Base-by-base conservation (phyloP, 2,888 invertebrate genomes). In the Chrysotoxum bicinctum region DNA sequence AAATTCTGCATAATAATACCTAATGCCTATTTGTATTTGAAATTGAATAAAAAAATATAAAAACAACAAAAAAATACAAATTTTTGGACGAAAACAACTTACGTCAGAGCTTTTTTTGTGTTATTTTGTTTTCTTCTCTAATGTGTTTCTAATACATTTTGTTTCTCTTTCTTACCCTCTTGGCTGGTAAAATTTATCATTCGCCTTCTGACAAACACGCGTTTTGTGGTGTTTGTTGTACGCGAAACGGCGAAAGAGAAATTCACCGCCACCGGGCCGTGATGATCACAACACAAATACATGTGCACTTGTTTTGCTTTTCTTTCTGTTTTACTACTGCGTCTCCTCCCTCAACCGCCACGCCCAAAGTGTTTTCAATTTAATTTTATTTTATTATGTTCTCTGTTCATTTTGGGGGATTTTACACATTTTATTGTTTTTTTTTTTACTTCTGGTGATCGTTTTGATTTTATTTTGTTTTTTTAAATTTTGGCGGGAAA, bases 281-380 rank as follows among this genome's bases (percentile, higher is more conserved):
- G 30, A 30, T 16, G 30, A 30, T n/a, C 40, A 64, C 19, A 23
- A 58, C 5, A 48, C 60, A 72, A 16, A 23, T 40, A 30, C 48
- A 48, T 50, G 23, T 64, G 21, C 40, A 66, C 48, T 66, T 72
- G 54, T 75, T 66, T 75, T 81, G 32, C 16, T 56, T 58, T 23
- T 58, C 32, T 40, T 30, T 30, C 32, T 23, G 23, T 19, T 32
- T 16, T 40, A 19, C n/a, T 19, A 16, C 23, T 73, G n/a, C 72
- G 83, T 78, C 78, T 70, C 83, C 69, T 78, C 78, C 78, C 74
- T 78, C 74, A 37, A 69, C 74, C 78, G 78, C 78, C 83, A 83
- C 83, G 74, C 83, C 83, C 83, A 78, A 69, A 48, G 30, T 56
- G 50, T 62, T 30, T 62, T 52, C 30, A 45, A 48, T 64, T 66